These are phyloP conservation scores for Papilio demoleus DNA, from an alignment of 2,888 invertebrate genomes.

Conservation along the genomic window DNA sequence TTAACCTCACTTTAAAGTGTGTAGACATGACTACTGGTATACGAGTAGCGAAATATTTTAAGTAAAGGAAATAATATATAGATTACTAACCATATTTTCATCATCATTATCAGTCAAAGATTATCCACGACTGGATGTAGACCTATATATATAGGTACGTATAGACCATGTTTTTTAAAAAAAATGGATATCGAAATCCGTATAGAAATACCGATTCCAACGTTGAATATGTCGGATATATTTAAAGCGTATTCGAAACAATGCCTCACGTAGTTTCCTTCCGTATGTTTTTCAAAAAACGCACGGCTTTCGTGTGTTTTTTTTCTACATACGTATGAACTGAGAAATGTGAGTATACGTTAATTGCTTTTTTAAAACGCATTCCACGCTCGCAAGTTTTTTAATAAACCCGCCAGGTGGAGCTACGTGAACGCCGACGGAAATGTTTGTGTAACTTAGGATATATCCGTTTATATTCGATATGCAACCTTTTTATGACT, in stretches of 20 bases:
- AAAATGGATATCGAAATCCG: neutral
- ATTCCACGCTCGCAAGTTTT: constrained; percentile 55
- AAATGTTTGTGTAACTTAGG: constrained; percentile 7
- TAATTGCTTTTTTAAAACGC: constrained; percentile 54
- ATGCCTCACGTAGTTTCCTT: constrained; percentile 20
- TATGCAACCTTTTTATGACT: no score
- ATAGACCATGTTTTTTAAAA: no score
- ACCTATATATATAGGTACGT: no score
- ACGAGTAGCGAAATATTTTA: no score
- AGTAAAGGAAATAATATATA: no score
- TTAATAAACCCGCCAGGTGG: constrained; percentile 58
- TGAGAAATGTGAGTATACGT: constrained; percentile 43
- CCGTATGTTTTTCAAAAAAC: constrained; percentile 19
- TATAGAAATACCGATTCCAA: neutral
- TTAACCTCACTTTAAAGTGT: no score
- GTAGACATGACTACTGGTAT: no score
- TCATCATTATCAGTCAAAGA: no score
- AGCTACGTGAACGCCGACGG: constrained; percentile 41
- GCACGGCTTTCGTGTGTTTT: constrained; percentile 31
- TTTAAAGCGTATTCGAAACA: constrained; percentile 24
- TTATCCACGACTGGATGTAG: no score
- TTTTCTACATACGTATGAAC: constrained; percentile 25
- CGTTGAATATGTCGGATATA: neutral
- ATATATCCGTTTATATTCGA: constrained; percentile 2
- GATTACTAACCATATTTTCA: no score